Base-by-base conservation (phyloP, 1,140 invertebrate genomes). In the Arctopsyche grandis region DNA sequence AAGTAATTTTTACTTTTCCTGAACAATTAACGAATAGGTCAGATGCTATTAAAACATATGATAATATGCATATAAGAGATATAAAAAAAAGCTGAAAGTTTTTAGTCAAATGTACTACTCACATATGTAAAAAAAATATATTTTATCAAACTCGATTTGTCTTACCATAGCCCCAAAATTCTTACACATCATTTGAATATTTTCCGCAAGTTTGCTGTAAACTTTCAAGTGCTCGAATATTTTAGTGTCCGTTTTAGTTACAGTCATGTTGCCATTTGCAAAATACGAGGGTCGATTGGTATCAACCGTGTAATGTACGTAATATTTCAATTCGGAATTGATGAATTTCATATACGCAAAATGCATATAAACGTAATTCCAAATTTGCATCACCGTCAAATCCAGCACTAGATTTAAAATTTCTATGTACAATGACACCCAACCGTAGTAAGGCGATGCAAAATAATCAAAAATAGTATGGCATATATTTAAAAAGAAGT, bases 351-450 rank as follows among this genome's bases (percentile, higher is more conserved):
- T 29, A 29, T 24, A 5, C 1, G 29, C 5, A 69, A 29, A 69
- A 69, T 69, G 22, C 22, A 69, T 10, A 69, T 69, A 69, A 29
- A 69, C 4, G n/a, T 69, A 21, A 3, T 69, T 43, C 5, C 10
- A 10, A 29, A 38, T 38, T 38, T 43, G 66, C 9, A 69, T 10
- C 14, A 29, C 24, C 0, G 10, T 69, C 21, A 69, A 5, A 69
- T 69, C 66, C 56, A 60, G 19, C 21, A 19, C 56, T 16, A 60
- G 7, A 9, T 60, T 60, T 1, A 60, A 19, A 19, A 60, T 19
- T 19, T 19, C 1, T 21, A 19, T 19, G 16, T 60, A 21, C 9
- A 16, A 60, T 9, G 9, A 19, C 16, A 60, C 0, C n/a, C 16
- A 60, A 60, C 21, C 16, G 16, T 9, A 5, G 9, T 60, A n/a